Base-by-base conservation (phyloP, 1,140 invertebrate genomes). In the Drosophila quadrilineata region DNA sequence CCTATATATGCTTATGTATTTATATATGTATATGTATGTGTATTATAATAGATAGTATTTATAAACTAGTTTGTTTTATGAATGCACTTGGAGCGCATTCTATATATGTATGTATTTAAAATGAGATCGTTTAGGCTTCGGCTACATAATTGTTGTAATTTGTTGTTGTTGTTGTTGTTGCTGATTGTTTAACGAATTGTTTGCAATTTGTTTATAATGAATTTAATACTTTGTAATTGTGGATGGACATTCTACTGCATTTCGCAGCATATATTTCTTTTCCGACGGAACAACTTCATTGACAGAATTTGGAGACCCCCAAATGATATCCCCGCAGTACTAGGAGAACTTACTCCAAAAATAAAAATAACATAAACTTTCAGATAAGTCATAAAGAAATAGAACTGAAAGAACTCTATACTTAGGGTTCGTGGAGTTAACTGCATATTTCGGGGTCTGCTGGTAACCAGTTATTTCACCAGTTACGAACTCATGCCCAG, bases 211-310 rank as follows among this genome's bases (percentile, higher is more conserved):
- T 21, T 17, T 36, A 36, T 26, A 26, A n/a, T n/a, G n/a, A n/a
- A n/a, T 12, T 6, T 26, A 21, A 26, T 45, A 43, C 16, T 52
- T 38, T 31, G 36, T 58, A 52, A 19, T 66, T 60, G 2, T 66
- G 63, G 63, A 66, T 66, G 63, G 63, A 66, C 46, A 33, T 45
- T 36, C 50, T 54, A 29, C 50, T 43, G 38, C 50, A 56, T 17
- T 40, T 54, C 29, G 28, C 49, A 63, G 48, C 48, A 64, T 48
- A n/a, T n/a, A n/a, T n/a, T n/a, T n/a, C n/a, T n/a, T n/a, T 64
- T 40, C 36, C 28, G 63, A 66, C 63, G 63, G 63, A 66, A 66
- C 56, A 60, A 46, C 46, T 52, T 52, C 29, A 60, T 19, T 66
- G 63, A 56, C 54, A 45, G 45, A 57, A 65, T 46, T 31, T 22